Base-by-base conservation (phyloP, 1,140 invertebrate species). In the Lerema accius region DNA sequence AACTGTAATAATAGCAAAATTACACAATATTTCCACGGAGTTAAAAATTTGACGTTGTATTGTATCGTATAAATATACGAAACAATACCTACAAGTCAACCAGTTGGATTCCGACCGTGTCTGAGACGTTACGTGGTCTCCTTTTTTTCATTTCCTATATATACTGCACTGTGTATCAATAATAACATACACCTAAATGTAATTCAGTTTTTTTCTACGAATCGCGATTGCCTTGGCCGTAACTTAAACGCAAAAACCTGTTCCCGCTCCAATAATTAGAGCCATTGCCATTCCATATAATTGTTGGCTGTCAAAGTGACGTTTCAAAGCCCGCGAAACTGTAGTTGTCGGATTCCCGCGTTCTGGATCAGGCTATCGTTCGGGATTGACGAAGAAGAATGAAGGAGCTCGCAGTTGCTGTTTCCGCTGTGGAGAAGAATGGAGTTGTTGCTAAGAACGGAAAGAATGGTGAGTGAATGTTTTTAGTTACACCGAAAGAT, bases 221-320 rank as follows among this genome's bases (percentile, higher is more conserved):
- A 73, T 63, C 74, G 69, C 61, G 71, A 68, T 83, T 60, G 71
- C 84, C 84, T 87, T 87, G 84, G 72, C 77, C 73, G 65, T 78
- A 73, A 69, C 65, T 65, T 69, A 63, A 69, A 69, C 59, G 23
- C 37, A 61, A 69, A 70, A 74, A 78, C 71, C 42, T 66, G 76
- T 80, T 71, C 58, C 65, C 70, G 76, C 73, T 81, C 71, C 66
- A 81, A 70, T 79, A 71, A 73, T 66, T 67, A 58, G 48, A 53
- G 28, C 65, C 76, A 78, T 80, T 82, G 78, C 78, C 76, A 73
- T 61, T 69, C 16, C 37, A 43, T 65, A 61, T 45, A 71, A 35
- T 68, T 71, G 60, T 51, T 58, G 67, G 45, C 68, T 84, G 77
- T 82, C 75, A 85, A 79, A 84, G 80, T 88, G 82, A 88, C 83